Evolutionary conservation across 1,140 invertebrate genomes (phyloP).

Genomic region (Drosophila subobscura): DNA sequence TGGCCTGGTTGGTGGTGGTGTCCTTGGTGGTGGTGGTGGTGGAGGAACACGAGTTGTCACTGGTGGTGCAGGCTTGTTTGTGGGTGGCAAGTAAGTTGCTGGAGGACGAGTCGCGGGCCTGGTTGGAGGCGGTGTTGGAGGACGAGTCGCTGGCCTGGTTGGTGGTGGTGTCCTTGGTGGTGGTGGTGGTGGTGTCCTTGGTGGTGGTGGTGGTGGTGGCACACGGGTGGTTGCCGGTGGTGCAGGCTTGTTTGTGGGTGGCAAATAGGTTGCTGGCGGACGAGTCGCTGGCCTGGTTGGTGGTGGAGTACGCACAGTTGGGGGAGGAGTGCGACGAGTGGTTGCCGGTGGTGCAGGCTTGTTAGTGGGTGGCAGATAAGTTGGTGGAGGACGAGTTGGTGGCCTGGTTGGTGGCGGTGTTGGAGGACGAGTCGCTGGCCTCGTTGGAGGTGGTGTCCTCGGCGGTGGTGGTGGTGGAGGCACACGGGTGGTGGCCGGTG

Average conservation of each 20-base stretch:
- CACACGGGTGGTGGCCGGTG: conserved; percentile 54
- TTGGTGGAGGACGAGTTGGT: conserved; percentile 46
- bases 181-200: conserved; percentile 31
- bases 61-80: conserved; percentile 31
- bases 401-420: conserved; percentile 44
- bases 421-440: conserved; percentile 31
- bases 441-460: conserved; percentile 39
- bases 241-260: conserved; percentile 56
- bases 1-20: conserved; percentile 21
- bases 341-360: conserved; percentile 25
- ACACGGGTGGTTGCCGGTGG: conserved; percentile 48
- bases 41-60: conserved; percentile 28
- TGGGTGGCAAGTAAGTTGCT: conserved; percentile 64
- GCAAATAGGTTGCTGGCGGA: conserved; percentile 61
- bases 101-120: conserved; percentile 24
- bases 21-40: conserved; percentile 18
- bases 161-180: conserved; percentile 34
- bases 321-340: conserved; percentile 4
- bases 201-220: conserved; percentile 25
- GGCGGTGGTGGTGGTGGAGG: conserved; percentile 37
- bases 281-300: conserved; percentile 46
- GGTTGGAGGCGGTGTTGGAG: conserved; percentile 28
- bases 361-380: not conserved
- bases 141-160: conserved; percentile 22
- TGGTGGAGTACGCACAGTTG: conserved; percentile 19